Evolutionary conservation across 2,888 invertebrate species (phyloP).

Genomic region (Volucella bombylans): DNA sequence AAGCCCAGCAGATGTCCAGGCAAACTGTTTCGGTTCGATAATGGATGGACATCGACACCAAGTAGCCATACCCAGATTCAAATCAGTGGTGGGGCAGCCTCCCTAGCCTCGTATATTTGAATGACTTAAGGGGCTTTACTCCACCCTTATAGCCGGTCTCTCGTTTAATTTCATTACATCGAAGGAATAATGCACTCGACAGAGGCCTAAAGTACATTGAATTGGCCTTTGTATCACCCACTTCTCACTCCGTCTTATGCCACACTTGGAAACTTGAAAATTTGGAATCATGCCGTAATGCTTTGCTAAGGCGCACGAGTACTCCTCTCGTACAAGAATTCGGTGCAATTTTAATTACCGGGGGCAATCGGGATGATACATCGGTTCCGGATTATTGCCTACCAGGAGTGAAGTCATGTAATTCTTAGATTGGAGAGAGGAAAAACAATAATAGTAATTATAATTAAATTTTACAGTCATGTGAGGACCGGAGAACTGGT

Average conservation of each 20-base stretch:
- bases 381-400: slow-evolving; percentile 55
- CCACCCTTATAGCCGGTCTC: slow-evolving; percentile 41
- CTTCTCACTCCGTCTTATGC: background rate
- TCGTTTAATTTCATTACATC: slow-evolving; percentile 70
- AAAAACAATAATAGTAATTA: slow-evolving; percentile 73
- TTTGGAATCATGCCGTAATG: background rate
- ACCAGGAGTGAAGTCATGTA: slow-evolving; percentile 20
- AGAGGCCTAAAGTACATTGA: slow-evolving; percentile 33
- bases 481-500: slow-evolving; percentile 1
- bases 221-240: slow-evolving; percentile 1
- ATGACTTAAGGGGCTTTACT: slow-evolving; percentile 38
- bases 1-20: slow-evolving; percentile 40
- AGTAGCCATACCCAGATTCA: background rate
- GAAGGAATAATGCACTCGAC: slow-evolving; percentile 60
- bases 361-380: slow-evolving; percentile 65
- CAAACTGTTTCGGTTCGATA: slow-evolving; percentile 47
- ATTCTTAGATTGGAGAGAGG: slow-evolving; percentile 26
- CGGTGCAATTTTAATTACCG: slow-evolving; percentile 70
- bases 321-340: slow-evolving; percentile 54
- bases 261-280: too few species aligned
- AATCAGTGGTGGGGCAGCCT: too few species aligned
- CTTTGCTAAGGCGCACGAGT: slow-evolving; percentile 30
- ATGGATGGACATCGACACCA: slow-evolving; percentile 36
- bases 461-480: slow-evolving; percentile 68
- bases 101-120: background rate